A percentile compares a stretch with the other conserved stretches of the same genome.
Evolutionary conservation across 2,113 vertebrate genomes (phyloP).

Genomic region (Macaca mulatta): DNA sequence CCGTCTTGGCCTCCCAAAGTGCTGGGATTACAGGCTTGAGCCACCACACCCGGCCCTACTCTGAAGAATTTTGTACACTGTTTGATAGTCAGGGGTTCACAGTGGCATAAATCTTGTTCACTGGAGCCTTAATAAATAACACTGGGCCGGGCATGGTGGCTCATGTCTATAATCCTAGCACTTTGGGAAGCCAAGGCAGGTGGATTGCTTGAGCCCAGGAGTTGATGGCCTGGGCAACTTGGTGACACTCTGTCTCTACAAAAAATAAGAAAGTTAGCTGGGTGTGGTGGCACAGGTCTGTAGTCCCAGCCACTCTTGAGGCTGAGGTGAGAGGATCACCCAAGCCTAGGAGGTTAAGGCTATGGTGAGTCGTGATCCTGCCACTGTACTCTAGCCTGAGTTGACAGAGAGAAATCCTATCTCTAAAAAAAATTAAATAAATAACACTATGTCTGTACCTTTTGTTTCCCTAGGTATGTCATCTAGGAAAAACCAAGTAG

Average conservation of each 20-base stretch:
- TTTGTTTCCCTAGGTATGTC: background rate
- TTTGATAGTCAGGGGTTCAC: background rate
- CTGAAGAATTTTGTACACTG: background rate
- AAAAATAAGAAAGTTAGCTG: no score
- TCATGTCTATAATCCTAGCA: no score
- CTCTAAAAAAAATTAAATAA: background rate
- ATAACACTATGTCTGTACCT: background rate
- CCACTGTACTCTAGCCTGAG: background rate
- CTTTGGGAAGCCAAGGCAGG: no score
- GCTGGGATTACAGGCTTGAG: no score
- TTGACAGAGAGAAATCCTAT: background rate
- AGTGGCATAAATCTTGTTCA: background rate
- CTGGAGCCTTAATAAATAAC: background rate
- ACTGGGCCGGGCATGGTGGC: background rate
- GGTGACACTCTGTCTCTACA: no score
- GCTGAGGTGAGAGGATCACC: no score
- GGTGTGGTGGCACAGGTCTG: no score
- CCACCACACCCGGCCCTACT: background rate
- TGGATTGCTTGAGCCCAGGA: no score
- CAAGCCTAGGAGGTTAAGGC: no score
- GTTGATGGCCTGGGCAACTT: no score
- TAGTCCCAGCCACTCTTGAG: no score
- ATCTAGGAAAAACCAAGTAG: background rate
- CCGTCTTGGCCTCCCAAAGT: no score
- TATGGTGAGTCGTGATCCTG: background rate